Evolutionary conservation across 2,113 vertebrate species (phyloP).

Genomic region (Ammodytes dubius): DNA sequence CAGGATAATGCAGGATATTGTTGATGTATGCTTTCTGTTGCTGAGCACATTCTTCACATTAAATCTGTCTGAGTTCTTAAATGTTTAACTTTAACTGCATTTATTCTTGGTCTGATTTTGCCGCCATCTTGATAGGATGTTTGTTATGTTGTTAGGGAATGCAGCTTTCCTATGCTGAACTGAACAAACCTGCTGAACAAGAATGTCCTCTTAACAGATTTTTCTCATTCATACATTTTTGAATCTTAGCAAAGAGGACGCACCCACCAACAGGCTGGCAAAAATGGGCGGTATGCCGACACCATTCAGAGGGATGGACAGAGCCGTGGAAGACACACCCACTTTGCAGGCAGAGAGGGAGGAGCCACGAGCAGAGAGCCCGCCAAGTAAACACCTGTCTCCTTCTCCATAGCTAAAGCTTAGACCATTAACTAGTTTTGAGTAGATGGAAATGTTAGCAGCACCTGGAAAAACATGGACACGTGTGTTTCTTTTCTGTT

Average conservation of each 20-base stretch:
- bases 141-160: not conserved
- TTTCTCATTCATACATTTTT: slow-evolving; percentile 7
- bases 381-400: slow-evolving; percentile 75
- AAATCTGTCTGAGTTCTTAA: not conserved
- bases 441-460: not conserved
- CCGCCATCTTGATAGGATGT: not conserved
- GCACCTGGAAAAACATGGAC: not conserved
- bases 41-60: slow-evolving; percentile 37
- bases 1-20: slow-evolving; percentile 67
- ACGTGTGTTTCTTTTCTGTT: not conserved
- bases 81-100: not conserved
- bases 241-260: slow-evolving; percentile 86
- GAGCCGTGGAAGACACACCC: slow-evolving; percentile 66
- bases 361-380: slow-evolving; percentile 82
- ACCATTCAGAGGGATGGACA: slow-evolving; percentile 85
- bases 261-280: slow-evolving; percentile 86
- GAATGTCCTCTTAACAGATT: not conserved
- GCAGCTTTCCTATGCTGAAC: not conserved
- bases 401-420: not conserved
- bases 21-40: slow-evolving; percentile 29
- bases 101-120: not conserved
- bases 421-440: not conserved
- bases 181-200: not conserved
- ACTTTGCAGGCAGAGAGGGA: slow-evolving; percentile 76
- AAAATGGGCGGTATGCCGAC: slow-evolving; percentile 94